phyloP scores from a whole-genome alignment of 2,113 vertebrate genomes.

The Aramus guarauna region DNA sequence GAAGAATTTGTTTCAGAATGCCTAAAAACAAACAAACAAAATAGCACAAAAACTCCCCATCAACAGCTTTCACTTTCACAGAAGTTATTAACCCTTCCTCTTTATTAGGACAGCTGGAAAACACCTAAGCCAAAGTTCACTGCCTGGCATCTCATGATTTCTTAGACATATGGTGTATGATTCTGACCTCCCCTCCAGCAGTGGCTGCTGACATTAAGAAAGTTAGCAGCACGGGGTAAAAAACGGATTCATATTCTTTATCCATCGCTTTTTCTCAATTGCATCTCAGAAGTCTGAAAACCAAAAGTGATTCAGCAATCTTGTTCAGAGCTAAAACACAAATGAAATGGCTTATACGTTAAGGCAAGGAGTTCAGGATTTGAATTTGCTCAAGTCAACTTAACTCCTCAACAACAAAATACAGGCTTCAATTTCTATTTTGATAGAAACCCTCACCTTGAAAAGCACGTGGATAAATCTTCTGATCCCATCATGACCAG shows the following conservation, averaged over 20 bases:
- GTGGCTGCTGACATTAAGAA: not conserved
- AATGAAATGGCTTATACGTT: not conserved
- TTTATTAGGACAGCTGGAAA: not conserved
- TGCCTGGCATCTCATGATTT: not conserved
- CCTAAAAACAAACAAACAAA: not conserved
- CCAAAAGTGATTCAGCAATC: rapidly evolving
- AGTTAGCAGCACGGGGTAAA: not conserved
- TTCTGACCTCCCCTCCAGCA: not conserved
- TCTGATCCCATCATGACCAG: not conserved
- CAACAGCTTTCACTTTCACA: not conserved
- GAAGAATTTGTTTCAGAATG: not conserved
- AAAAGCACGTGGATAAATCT: not conserved
- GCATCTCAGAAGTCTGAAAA: not conserved
- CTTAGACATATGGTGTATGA: not conserved
- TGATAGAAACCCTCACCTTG: not conserved
- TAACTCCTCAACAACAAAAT: not conserved
- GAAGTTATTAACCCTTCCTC: not conserved
- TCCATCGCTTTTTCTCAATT: not conserved
- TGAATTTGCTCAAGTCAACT: not conserved
- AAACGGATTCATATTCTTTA: not conserved
- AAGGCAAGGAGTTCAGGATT: not conserved
- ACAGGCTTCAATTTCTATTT: not conserved
- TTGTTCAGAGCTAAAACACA: not conserved
- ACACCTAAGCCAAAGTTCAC: not conserved
- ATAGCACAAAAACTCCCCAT: rapidly evolving